Percentiles rank a stretch among this genome's conserved stretches.
Evolutionary conservation across 2,888 invertebrate genomes (phyloP).

Genomic region (Orthosia gracilis): DNA sequence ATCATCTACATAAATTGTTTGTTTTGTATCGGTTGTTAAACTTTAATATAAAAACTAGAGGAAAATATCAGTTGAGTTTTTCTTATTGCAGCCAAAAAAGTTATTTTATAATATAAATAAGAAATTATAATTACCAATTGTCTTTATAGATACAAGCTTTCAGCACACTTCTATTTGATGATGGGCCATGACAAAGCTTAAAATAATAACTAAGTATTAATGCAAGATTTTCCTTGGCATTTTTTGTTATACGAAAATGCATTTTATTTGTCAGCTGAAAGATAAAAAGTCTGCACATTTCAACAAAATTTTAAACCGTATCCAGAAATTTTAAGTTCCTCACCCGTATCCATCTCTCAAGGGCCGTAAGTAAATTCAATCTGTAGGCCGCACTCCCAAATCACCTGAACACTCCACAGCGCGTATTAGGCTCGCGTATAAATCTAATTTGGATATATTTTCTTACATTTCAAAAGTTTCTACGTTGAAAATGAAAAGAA

Average conservation of each 20-base stretch:
- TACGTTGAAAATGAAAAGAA: slow-evolving; percentile 53
- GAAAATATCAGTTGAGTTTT: not conserved
- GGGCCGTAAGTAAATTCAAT: slow-evolving; percentile 87
- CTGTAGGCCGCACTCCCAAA: slow-evolving; percentile 88
- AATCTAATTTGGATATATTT: slow-evolving; percentile 88
- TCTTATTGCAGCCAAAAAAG: not conserved
- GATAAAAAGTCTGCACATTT: not conserved
- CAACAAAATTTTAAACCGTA: slow-evolving; percentile 29
- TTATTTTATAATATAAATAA: not conserved
- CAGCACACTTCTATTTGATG: not conserved
- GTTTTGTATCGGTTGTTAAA: too few relatives aligned
- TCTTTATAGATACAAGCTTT: not conserved
- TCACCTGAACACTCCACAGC: slow-evolving; percentile 86
- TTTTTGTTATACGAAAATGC: not conserved
- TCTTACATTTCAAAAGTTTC: slow-evolving; percentile 81
- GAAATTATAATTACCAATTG: not conserved
- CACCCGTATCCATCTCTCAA: slow-evolving; percentile 78
- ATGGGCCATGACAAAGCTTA: not conserved
- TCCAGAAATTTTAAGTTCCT: slow-evolving; percentile 51
- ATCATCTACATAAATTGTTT: not conserved
- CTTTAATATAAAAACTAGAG: not conserved
- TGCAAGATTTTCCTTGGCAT: not conserved
- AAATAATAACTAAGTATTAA: not conserved
- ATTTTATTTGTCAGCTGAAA: not conserved
- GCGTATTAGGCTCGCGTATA: slow-evolving; percentile 82